These are phyloP conservation scores for Tanypteryx hageni DNA, from an alignment of 2,888 invertebrate genomes.

Conservation along the genomic window DNA sequence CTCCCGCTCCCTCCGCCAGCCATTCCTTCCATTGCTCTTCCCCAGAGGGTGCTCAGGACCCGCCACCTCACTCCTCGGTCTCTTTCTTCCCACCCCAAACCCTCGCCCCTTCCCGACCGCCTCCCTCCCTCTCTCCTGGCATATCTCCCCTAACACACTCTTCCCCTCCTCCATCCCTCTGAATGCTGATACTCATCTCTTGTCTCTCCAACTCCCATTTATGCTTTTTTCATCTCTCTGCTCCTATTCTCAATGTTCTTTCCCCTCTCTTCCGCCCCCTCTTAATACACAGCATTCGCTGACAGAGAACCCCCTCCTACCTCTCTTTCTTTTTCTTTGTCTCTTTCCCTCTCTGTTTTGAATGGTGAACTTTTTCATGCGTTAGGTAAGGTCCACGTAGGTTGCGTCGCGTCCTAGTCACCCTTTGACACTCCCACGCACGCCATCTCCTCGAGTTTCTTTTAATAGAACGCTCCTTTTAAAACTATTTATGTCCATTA, in stretches of 20 bases:
- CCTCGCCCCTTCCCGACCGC: neutral
- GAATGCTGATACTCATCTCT: conserved; percentile 62
- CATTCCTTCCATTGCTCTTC: neutral
- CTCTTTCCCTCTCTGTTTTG: neutral
- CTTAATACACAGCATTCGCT: neutral
- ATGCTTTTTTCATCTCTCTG: conserved; percentile 40
- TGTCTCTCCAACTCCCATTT: conserved; percentile 60
- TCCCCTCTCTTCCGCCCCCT: conserved; percentile 17
- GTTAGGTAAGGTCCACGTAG: neutral
- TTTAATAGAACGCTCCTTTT: too few relatives aligned
- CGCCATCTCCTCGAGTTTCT: neutral
- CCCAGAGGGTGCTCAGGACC: conserved; percentile 36
- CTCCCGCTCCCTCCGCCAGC: neutral
- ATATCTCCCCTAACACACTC: neutral
- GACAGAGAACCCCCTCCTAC: neutral
- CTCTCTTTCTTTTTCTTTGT: neutral
- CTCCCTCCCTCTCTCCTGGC: neutral
- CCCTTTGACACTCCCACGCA: neutral
- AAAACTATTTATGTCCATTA: too few relatives aligned
- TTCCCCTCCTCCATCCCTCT: neutral
- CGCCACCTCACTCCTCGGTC: neutral
- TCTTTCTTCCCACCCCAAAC: neutral
- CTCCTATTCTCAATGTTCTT: conserved; percentile 52
- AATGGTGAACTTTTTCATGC: neutral
- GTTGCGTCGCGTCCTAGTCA: neutral